A percentile compares a stretch with the other conserved stretches of the same genome.
Conservation (phyloP, 2,888 invertebrate genomes). For the Xestia ashworthii region DNA sequence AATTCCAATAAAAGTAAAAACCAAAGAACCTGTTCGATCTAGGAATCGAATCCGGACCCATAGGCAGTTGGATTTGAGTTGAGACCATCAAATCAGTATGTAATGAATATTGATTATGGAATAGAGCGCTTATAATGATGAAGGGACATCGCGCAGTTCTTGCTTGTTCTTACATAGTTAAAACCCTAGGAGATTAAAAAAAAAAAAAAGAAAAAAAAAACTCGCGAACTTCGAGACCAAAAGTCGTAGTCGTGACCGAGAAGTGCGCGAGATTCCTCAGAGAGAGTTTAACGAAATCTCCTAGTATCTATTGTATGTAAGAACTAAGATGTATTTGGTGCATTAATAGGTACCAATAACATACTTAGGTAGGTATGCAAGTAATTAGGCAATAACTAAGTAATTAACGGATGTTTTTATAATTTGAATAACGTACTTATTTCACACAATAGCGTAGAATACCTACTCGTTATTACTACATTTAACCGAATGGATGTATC, state of each 20-base stretch:
- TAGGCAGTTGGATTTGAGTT: background rate
- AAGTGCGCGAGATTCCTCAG: background rate
- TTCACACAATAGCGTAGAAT: background rate
- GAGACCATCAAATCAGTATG: too few species aligned
- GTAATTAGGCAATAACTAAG: constrained; percentile 5
- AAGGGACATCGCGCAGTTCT: too few species aligned
- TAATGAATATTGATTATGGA: too few species aligned
- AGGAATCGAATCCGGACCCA: background rate
- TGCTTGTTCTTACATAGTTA: too few species aligned
- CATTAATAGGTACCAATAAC: background rate
- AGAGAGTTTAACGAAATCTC: background rate
- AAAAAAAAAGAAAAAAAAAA: too few species aligned
- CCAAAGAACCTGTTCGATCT: background rate
- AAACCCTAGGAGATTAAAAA: too few species aligned
- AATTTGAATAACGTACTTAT: background rate
- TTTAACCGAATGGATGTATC: constrained; percentile 21
- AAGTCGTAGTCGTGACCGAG: too few species aligned
- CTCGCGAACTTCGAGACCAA: too few species aligned
- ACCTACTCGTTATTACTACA: constrained; percentile 33
- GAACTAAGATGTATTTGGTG: background rate
- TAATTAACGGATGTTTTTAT: constrained; percentile 24
- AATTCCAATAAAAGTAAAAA: background rate
- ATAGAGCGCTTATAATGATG: too few species aligned
- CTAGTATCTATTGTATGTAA: background rate
- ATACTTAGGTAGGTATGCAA: background rate